A percentile compares a stretch with the other conserved stretches of the same genome.
Evolutionary conservation across 1,140 invertebrate species (phyloP).

Genomic region (Melitaea cinxia): DNA sequence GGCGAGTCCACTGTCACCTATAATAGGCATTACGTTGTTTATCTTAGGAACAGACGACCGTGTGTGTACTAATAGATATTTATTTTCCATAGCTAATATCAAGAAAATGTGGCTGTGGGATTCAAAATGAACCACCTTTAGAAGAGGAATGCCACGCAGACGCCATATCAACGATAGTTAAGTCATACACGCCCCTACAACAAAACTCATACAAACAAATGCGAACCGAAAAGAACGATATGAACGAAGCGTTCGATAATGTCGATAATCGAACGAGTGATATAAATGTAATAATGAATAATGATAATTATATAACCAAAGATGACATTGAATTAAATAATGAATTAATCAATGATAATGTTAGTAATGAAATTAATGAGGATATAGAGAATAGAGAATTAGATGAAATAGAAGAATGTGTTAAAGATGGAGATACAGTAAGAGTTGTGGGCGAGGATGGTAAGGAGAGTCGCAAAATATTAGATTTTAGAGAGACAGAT

Average conservation of each 20-base stretch:
- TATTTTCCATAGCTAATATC: conserved; percentile 62
- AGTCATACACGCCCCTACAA: conserved; percentile 59
- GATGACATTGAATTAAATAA: not conserved
- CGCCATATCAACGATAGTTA: conserved; percentile 47
- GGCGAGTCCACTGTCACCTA: too few relatives aligned
- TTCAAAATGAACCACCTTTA: conserved; percentile 65
- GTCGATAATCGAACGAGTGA: too few relatives aligned
- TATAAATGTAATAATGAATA: not conserved
- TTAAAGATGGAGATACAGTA: too few relatives aligned
- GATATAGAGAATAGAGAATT: not conserved
- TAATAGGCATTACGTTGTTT: too few relatives aligned
- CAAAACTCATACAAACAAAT: too few relatives aligned
- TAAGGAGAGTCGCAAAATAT: conserved; percentile 12
- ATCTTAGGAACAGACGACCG: too few relatives aligned
- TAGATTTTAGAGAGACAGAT: conserved; percentile 28
- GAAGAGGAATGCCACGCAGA: conserved; percentile 64
- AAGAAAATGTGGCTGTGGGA: conserved; percentile 71
- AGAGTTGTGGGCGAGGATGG: too few relatives aligned
- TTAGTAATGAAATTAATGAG: not conserved
- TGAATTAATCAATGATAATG: not conserved
- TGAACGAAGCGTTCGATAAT: conserved; percentile 15
- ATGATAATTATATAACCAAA: not conserved
- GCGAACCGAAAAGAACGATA: not conserved
- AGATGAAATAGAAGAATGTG: not conserved
- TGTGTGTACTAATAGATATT: not conserved